Evolutionary conservation across 2,888 invertebrate species (phyloP).

Genomic region (Lepidocyrtinus sp.): DNA sequence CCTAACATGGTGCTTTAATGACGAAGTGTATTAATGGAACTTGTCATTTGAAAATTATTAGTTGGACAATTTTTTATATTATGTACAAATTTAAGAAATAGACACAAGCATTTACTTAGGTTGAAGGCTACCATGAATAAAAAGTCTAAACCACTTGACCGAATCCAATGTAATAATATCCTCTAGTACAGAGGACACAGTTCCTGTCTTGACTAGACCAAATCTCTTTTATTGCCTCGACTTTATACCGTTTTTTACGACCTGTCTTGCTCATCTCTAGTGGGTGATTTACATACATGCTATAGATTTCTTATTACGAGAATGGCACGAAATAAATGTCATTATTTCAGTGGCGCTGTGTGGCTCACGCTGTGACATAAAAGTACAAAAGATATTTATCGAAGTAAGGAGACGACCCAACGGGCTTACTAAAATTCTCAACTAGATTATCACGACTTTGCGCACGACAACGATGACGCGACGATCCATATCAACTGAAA

Average conservation of each 20-base stretch:
- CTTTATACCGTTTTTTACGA: not conserved
- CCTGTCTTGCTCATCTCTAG: not conserved
- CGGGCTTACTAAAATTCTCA: not conserved
- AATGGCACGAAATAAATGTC: constrained; percentile 14
- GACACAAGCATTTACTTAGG: too few relatives aligned
- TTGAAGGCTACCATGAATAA: too few relatives aligned
- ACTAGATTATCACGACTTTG: not conserved
- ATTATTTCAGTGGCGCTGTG: not conserved
- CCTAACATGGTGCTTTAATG: too few relatives aligned
- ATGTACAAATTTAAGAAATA: too few relatives aligned
- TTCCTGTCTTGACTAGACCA: not conserved
- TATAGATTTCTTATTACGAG: not conserved
- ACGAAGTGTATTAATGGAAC: too few relatives aligned
- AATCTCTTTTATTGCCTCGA: not conserved
- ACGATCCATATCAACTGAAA: not conserved
- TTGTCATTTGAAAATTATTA: too few relatives aligned
- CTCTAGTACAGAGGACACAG: not conserved
- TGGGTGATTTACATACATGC: not conserved
- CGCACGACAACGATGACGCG: not conserved
- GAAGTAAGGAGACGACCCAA: not conserved
- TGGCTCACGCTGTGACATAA: not conserved
- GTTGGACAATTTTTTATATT: too few relatives aligned
- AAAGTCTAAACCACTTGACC: too few relatives aligned
- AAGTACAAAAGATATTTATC: not conserved
- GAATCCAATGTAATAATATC: too few relatives aligned